These are phyloP conservation scores for Dugesia japonica DNA, from an alignment of 2,888 invertebrate genomes.

Conservation along the genomic window DNA sequence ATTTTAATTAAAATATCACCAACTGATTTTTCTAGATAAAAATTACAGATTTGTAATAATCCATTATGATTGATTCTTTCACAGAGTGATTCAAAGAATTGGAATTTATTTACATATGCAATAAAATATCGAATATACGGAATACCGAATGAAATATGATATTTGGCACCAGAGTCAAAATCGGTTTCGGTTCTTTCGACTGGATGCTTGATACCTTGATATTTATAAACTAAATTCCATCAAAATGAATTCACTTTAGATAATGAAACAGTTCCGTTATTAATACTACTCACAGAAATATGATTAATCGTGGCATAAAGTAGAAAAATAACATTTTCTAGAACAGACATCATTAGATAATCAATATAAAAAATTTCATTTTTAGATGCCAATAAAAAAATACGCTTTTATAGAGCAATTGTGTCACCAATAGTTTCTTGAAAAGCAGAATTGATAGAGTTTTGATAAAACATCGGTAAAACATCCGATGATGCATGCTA, in stretches of 20 bases:
- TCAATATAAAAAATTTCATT: slow-evolving; percentile 22
- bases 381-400: neutral
- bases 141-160: slow-evolving; percentile 39
- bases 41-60: slow-evolving; percentile 38
- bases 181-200: slow-evolving; percentile 37
- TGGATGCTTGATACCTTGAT: slow-evolving; percentile 46
- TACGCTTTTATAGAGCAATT: slow-evolving; percentile 38
- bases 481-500: slow-evolving; percentile 31
- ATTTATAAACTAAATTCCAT: slow-evolving; percentile 49
- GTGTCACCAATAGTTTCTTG: slow-evolving; percentile 48
- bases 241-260: slow-evolving; percentile 46
- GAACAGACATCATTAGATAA: slow-evolving; percentile 40
- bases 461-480: slow-evolving; percentile 36
- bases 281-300: slow-evolving; percentile 49
- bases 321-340: slow-evolving; percentile 48
- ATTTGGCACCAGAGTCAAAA: slow-evolving; percentile 46
- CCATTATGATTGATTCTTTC: slow-evolving; percentile 36
- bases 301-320: slow-evolving; percentile 49
- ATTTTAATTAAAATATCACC: slow-evolving; percentile 37
- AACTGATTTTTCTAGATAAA: slow-evolving; percentile 36
- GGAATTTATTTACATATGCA: slow-evolving; percentile 38
- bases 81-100: slow-evolving; percentile 39
- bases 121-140: slow-evolving; percentile 40
- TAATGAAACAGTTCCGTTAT: slow-evolving; percentile 40
- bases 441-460: slow-evolving; percentile 42